These are phyloP conservation scores for Callopanchax toddi DNA, from an alignment of 2,113 vertebrate genomes.

Conservation along the genomic window DNA sequence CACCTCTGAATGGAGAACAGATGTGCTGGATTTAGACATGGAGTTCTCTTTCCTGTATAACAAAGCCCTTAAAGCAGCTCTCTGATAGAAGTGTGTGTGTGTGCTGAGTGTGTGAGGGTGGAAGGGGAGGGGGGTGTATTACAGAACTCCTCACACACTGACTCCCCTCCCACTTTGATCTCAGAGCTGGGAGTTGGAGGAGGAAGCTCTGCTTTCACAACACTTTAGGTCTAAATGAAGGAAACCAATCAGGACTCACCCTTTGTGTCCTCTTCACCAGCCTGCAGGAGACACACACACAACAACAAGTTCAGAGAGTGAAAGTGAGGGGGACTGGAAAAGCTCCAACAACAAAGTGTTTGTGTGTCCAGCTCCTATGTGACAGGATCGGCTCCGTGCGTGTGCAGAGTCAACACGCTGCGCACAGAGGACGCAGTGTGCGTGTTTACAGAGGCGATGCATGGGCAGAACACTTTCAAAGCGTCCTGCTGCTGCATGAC, in stretches of 20 bases:
- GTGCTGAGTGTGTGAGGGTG: neutral
- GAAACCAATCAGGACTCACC: conserved; percentile 68
- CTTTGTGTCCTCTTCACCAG: conserved; percentile 74
- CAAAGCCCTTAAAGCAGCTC: conserved; percentile 62
- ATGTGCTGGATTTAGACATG: conserved; percentile 67
- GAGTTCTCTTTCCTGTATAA: conserved; percentile 72
- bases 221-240: neutral
- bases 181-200: conserved; percentile 6
- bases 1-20: conserved; percentile 71
- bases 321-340: conserved; percentile 22
- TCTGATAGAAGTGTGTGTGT: conserved; percentile 41
- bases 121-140: conserved; percentile 19
- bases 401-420: conserved; percentile 48
- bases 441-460: conserved; percentile 7
- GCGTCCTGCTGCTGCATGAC: conserved; percentile 6
- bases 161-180: conserved; percentile 65
- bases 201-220: conserved; percentile 6
- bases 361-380: conserved; percentile 34
- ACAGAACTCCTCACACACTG: conserved; percentile 37
- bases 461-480: neutral
- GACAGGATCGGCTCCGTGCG: conserved; percentile 34
- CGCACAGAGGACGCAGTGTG: conserved; percentile 47
- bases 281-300: conserved; percentile 62
- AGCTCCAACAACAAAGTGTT: conserved; percentile 25
- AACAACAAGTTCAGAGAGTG: conserved; percentile 33